phyloP scores from a whole-genome alignment of 2,797 vertebrate genomes.

The Xerus rutilus region DNA sequence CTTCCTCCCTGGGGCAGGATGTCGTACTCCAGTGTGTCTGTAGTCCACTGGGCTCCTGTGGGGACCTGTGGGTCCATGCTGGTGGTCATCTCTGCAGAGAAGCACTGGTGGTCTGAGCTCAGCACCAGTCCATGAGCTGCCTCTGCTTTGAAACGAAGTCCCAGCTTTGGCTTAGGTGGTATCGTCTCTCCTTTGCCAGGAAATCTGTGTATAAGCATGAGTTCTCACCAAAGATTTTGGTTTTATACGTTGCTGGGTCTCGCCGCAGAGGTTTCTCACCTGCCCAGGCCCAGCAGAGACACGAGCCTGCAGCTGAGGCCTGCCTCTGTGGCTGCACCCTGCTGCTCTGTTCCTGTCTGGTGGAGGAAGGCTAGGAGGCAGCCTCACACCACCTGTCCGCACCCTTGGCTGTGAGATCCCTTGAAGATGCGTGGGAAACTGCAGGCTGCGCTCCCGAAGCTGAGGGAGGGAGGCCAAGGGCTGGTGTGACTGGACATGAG shows the following conservation, averaged over 20 bases:
- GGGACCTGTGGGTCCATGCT: not conserved
- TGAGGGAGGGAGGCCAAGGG: not conserved
- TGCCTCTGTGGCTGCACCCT: too few species aligned
- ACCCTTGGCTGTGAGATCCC: too few species aligned
- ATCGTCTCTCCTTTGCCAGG: not conserved
- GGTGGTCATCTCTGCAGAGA: not conserved
- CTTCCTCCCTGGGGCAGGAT: not conserved
- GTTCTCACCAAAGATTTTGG: not conserved
- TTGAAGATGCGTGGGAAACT: not conserved
- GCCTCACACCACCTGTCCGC: too few species aligned
- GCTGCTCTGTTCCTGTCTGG: not conserved
- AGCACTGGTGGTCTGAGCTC: too few species aligned
- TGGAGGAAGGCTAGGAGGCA: not conserved
- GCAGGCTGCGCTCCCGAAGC: not conserved
- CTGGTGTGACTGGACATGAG: not conserved
- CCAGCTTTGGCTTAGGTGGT: not conserved
- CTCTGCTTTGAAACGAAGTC: not conserved
- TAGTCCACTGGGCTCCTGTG: fast-evolving
- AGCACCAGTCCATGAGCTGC: too few species aligned
- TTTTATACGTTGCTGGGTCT: not conserved
- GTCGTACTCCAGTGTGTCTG: not conserved
- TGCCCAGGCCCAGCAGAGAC: too few species aligned
- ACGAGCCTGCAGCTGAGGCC: too few species aligned
- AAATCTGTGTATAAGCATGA: not conserved
- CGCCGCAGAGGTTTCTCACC: too few species aligned